These are phyloP conservation scores for Thripadectes ignobilis DNA, from an alignment of 2,797 vertebrate genomes.

Conservation along the genomic window DNA sequence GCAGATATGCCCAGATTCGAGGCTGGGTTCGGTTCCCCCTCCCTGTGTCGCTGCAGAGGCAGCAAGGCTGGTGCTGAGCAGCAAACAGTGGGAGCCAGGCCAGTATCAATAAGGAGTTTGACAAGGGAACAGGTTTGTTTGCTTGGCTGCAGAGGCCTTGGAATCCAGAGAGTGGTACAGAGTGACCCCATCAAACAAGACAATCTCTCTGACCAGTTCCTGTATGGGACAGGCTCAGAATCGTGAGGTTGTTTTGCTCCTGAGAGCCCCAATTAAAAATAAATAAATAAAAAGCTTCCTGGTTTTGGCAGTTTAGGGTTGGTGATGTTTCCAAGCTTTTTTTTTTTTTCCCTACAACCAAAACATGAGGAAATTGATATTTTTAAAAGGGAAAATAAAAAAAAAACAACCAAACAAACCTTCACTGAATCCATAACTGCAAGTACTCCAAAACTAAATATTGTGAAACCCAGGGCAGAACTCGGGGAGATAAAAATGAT, in stretches of 20 bases:
- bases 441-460: neutral
- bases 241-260: neutral
- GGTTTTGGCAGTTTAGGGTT: neutral
- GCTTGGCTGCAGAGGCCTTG: conserved; percentile 14
- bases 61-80: neutral
- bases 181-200: neutral
- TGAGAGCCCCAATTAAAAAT: neutral
- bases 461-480: accelerated
- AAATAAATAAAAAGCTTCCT: neutral
- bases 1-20: neutral
- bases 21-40: neutral
- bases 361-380: neutral
- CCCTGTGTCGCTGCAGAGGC: neutral
- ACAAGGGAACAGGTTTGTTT: neutral
- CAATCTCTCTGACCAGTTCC: neutral
- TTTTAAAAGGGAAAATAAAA: neutral
- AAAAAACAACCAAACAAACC: too few relatives aligned
- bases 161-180: neutral
- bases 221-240: neutral
- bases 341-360: neutral
- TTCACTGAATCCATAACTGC: neutral
- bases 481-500: neutral
- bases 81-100: neutral
- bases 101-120: conserved; percentile 1
- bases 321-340: neutral